A percentile compares a stretch with the other conserved stretches of the same genome.
Conservation (phyloP, 2,888 invertebrate genomes). For the Homarus gammarus region DNA sequence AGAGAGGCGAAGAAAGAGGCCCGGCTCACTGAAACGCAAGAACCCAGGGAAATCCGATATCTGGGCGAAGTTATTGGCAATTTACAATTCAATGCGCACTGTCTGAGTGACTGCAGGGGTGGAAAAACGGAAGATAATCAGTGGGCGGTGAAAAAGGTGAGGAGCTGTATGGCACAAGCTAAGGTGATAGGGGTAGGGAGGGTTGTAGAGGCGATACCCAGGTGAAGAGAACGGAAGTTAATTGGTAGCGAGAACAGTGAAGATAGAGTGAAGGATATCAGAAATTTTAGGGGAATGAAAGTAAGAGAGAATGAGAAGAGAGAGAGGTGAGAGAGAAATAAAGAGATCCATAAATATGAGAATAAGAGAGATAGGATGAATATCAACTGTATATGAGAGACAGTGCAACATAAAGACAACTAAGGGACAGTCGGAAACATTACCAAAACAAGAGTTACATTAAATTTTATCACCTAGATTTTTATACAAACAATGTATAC, state of each 20-base stretch:
- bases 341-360: no score
- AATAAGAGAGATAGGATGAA: no score
- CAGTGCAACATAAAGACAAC: no score
- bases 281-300: background rate
- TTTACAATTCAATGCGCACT: slow-evolving; percentile 9
- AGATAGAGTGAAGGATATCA: background rate
- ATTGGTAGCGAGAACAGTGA: background rate
- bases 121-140: background rate
- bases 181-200: background rate
- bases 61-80: background rate
- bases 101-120: background rate
- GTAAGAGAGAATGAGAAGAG: background rate
- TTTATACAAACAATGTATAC: no score
- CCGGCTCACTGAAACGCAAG: background rate
- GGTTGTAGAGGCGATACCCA: no score
- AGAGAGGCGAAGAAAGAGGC: background rate
- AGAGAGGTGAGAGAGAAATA: background rate
- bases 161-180: background rate
- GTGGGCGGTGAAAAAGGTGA: background rate
- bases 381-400: no score
- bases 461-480: no score
- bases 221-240: background rate
- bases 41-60: background rate
- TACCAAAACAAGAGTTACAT: no score
- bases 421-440: no score